A percentile compares a stretch with the other conserved stretches of the same genome.
Conservation (phyloP, 2,113 vertebrate genomes). For the Cebus imitator region DNA sequence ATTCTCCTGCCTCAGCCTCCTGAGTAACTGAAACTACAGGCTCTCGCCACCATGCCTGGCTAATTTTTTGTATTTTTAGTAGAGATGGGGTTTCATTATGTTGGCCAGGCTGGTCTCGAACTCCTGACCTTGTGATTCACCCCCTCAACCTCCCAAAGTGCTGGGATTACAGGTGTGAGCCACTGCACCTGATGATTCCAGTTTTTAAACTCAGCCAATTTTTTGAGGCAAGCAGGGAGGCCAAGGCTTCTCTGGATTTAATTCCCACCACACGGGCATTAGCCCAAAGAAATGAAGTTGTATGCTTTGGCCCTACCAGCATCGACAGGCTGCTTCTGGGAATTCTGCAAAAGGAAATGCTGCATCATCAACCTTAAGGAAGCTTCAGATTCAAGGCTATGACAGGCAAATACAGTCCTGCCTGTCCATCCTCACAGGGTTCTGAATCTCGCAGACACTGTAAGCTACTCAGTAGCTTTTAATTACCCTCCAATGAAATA, state of each 20-base stretch:
- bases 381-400: background rate
- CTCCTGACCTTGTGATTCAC: no score
- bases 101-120: no score
- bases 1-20: no score
- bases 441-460: background rate
- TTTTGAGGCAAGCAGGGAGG: background rate
- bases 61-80: no score
- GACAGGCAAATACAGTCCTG: background rate
- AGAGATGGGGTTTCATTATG: no score
- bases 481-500: background rate
- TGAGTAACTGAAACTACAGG: no score
- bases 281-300: background rate
- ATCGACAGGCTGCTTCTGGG: background rate
- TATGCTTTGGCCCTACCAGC: background rate
- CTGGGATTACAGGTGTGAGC: no score
- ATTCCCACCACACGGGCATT: background rate
- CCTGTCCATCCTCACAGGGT: background rate
- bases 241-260: background rate
- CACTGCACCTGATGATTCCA: background rate
- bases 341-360: background rate
- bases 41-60: no score
- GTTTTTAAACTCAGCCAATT: conserved; percentile 30
- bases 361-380: background rate
- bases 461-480: conserved; percentile 1
- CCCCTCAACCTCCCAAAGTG: no score